phyloP scores from a whole-genome alignment of 2,888 invertebrate genomes.

The Leucoma salicis region DNA sequence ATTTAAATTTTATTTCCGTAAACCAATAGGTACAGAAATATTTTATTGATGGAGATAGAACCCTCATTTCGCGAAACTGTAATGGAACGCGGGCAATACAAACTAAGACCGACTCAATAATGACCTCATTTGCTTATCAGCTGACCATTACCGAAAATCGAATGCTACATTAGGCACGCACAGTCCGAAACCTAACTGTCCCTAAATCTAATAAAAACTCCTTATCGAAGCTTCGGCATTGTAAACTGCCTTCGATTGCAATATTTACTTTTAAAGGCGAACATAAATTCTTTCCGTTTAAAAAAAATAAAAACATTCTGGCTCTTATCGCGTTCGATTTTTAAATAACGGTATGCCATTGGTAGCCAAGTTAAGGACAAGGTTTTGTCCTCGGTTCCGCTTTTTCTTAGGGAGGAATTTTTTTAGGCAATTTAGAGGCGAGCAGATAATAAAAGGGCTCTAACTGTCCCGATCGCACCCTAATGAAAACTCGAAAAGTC shows the following conservation, averaged over 20 bases:
- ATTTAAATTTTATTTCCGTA: constrained; percentile 33
- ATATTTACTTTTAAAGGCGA: constrained; percentile 72
- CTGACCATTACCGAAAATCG: constrained; percentile 82
- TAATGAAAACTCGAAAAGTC: constrained; percentile 79
- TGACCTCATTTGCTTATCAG: constrained; percentile 81
- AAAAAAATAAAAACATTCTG: constrained; percentile 77
- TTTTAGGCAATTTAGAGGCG: constrained; percentile 80
- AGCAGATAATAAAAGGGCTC: constrained; percentile 83
- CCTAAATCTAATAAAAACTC: constrained; percentile 72
- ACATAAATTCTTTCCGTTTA: constrained; percentile 77
- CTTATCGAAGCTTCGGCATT: constrained; percentile 69
- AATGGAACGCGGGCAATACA: constrained; percentile 63
- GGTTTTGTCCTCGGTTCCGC: constrained; percentile 74
- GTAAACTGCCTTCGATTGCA: constrained; percentile 69
- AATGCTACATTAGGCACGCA: constrained; percentile 75
- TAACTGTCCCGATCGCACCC: constrained; percentile 78
- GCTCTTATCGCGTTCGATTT: constrained; percentile 81
- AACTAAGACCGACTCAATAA: constrained; percentile 71
- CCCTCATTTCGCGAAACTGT: constrained; percentile 36
- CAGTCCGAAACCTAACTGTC: constrained; percentile 69
- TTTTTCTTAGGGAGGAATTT: constrained; percentile 74
- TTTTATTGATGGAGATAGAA: constrained; percentile 31
- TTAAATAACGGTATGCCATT: constrained; percentile 78
- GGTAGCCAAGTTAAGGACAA: constrained; percentile 72
- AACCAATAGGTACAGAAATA: constrained; percentile 31